Percentiles rank a stretch among this genome's conserved stretches.
These are phyloP conservation scores for Cyclargus thomasi DNA, from an alignment of 1,140 invertebrate genomes.

Conservation along the genomic window DNA sequence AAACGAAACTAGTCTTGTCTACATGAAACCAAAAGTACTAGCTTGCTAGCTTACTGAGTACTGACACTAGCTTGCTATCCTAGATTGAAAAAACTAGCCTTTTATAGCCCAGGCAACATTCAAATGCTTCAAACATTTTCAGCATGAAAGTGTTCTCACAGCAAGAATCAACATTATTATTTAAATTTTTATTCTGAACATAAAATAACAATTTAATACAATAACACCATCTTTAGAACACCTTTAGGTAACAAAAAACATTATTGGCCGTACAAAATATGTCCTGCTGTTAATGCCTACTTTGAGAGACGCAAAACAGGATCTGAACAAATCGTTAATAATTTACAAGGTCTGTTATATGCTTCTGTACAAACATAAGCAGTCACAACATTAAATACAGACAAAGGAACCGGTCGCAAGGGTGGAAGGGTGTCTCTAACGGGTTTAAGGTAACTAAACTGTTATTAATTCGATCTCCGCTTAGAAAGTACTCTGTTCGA, in stretches of 20 bases:
- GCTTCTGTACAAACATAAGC: neutral
- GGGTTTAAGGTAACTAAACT: neutral
- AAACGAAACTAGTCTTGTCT: no score
- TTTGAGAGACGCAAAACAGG: neutral
- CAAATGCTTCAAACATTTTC: no score
- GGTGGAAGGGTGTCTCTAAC: neutral
- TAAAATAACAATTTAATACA: no score
- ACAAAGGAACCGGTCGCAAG: neutral
- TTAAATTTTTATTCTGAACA: no score
- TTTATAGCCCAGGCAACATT: no score
- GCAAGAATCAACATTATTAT: no score
- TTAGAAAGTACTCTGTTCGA: neutral
- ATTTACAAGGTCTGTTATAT: neutral
- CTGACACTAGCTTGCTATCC: no score
- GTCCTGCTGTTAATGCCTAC: neutral
- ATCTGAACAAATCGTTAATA: neutral
- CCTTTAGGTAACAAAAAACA: neutral
- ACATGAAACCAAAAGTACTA: no score
- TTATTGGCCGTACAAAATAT: neutral
- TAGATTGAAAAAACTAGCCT: no score
- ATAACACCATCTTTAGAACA: no score
- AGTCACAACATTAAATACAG: constrained; percentile 3
- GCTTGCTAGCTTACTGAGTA: no score
- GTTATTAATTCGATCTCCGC: neutral
- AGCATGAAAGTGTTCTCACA: no score